A percentile compares a stretch with the other conserved stretches of the same genome.
These are phyloP conservation scores for Caenorhabditis remanei DNA, from an alignment of 1,140 invertebrate species.

Conservation along the genomic window DNA sequence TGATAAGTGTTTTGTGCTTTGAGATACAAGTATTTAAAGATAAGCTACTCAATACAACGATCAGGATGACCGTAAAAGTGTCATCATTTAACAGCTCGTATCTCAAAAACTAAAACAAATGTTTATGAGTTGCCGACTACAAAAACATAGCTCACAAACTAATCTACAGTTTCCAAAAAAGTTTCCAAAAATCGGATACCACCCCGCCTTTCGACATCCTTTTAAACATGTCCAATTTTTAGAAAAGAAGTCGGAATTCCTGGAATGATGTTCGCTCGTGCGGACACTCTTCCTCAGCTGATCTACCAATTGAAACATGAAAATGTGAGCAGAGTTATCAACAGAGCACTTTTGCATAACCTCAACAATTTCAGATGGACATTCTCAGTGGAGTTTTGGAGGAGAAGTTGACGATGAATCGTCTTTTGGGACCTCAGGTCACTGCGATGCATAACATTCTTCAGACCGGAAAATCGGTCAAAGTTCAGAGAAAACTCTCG, in stretches of 20 bases:
- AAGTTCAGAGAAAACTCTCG: background rate
- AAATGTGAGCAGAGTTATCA: background rate
- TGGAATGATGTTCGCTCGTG: conserved; percentile 17
- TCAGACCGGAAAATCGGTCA: background rate
- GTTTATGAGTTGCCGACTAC: too few species aligned
- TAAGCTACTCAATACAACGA: too few species aligned
- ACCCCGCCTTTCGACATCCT: background rate
- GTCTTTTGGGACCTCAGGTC: background rate
- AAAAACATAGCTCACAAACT: too few species aligned
- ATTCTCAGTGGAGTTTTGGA: conserved; percentile 34
- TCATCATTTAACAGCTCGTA: too few species aligned
- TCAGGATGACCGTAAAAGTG: too few species aligned
- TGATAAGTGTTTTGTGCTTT: too few species aligned
- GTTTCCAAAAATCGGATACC: too few species aligned
- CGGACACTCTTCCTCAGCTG: background rate
- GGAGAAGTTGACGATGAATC: background rate
- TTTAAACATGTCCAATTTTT: background rate
- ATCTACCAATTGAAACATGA: conserved; percentile 27
- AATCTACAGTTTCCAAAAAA: too few species aligned
- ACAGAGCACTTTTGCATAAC: too few species aligned
- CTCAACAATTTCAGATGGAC: background rate
- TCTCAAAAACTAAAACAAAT: too few species aligned
- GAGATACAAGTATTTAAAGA: too few species aligned
- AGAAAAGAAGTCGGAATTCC: conserved; percentile 3
- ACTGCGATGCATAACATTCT: conserved; percentile 6